phyloP scores from a whole-genome alignment of 2,888 invertebrate genomes.

The Eristalis arbustorum region DNA sequence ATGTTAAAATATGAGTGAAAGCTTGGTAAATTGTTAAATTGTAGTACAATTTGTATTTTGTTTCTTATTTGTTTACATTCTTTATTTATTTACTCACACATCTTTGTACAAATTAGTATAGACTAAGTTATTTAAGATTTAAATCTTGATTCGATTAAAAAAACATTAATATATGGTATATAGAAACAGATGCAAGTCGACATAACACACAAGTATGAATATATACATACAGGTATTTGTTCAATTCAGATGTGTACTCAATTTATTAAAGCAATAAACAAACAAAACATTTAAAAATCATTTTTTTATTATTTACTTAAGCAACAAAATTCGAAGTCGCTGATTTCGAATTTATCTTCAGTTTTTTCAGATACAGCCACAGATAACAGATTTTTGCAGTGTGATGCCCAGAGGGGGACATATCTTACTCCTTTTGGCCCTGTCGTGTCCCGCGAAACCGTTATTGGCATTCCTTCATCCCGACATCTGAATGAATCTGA shows the following conservation, averaged over 20 bases:
- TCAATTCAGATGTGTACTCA: slow-evolving; percentile 59
- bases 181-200: slow-evolving; percentile 11
- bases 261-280: slow-evolving; percentile 65
- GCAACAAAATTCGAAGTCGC: no score
- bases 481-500: no score
- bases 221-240: slow-evolving; percentile 8
- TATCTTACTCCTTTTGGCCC: no score
- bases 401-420: no score
- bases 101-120: slow-evolving; percentile 50
- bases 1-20: no score
- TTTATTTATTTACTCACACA: slow-evolving; percentile 10
- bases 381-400: no score
- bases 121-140: slow-evolving; percentile 36
- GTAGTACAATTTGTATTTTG: neutral
- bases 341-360: no score
- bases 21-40: slow-evolving; percentile 17
- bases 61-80: neutral
- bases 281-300: slow-evolving; percentile 22
- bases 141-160: slow-evolving; percentile 10
- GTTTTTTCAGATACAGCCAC: no score
- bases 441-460: no score
- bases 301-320: neutral
- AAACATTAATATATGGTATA: slow-evolving; percentile 12
- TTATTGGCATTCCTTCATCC: no score
- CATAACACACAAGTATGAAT: slow-evolving; percentile 9